Evolutionary conservation across 1,140 invertebrate genomes (phyloP), one percentile per base, ranked within the genome.

Genomic region (Pinna nobilis): DNA sequence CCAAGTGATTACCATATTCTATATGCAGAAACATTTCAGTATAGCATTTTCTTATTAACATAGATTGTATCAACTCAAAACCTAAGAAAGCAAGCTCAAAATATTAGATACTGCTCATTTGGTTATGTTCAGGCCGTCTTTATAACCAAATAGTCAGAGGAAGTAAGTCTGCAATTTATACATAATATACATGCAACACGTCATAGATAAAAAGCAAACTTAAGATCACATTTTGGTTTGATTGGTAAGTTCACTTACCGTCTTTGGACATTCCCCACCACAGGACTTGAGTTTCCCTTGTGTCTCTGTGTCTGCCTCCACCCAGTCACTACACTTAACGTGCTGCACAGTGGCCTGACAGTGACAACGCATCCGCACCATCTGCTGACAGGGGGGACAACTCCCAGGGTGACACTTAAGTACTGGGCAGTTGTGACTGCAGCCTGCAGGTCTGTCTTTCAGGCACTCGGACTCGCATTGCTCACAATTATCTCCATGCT

Each of bases 261-360:
- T 93, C 89, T 94, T 95, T 1, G 95, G 93, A 86, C 97, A 98
- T 70, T 94, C 94, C 86, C 95, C 95, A 55, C 93, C 92, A 85
- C 95, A 97, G 69, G 92, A 93, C 32, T 93, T 90, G 75, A 94
- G 85, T 74, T 89, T 85, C 49, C 91, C 87, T 35, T 90, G 91
- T 35, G 87, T 77, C 4, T 92, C 84, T 5, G 79, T 72, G 4
- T 87, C 90, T 25, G 91, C 89, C 15, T 87, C 86, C 7, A 90
- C 92, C 81, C 94, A 92, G 78, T 94, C 92, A 39, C 86, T 86
- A 83, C 96, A 97, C 30, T 92, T 89, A 47, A 95, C 90, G 75
- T 95, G 94, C 15, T 94, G 86, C 51, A 94, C 92, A 64, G 92
- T 93, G 2, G 95, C 90, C 1, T 92, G 92, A 85, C 96, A 98